Evolutionary conservation across 1,140 invertebrate genomes (phyloP), one percentile per base, ranked within the genome.

Genomic region (Lepeophtheirus salmonis): DNA sequence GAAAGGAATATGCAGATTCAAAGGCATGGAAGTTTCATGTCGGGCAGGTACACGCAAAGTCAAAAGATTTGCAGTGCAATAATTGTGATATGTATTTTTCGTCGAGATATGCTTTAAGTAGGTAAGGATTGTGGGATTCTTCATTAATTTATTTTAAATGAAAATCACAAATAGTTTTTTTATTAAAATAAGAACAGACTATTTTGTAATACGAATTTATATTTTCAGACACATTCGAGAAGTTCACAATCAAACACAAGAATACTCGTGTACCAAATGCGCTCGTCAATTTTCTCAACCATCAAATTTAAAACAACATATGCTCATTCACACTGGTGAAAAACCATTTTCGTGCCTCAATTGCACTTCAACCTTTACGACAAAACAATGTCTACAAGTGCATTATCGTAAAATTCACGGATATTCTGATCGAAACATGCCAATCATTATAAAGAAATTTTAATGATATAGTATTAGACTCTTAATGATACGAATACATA

Each of bases 251-350:
- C 13, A 21, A 17, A 16, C 23, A 23, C 22, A 57, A 30, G 26
- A 57, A 30, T 30, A 16, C 55, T 20, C 23, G 17, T 54, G 52
- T 22, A n/a, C 16, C 16, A 17, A 54, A 3, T 54, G 52, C 22
- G 14, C 18, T 22, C 18, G 23, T n/a, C 52, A 54, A 20, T 54
- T 54, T 54, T 20, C 52, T 14, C 52, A 54, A 22, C 52, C 18
- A 54, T 54, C 52, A 16, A 54, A 54, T 22, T 22, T 54, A 17
- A 54, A 54, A 22, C 52, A 54, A 54, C 52, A 54, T 63, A 83
- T 84, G 80, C 69, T 84, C 21, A 83, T 81, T n/a, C 83, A 85
- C 66, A 83, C 81, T 57, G 82, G 82, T 26, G 82, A 84, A 30
- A 81, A 83, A 70, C 83, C 83, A 13, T 84, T 83, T 68, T 82